A percentile compares a stretch with the other conserved stretches of the same genome.
These are phyloP conservation scores for Plebejus melissa DNA, from an alignment of 2,888 invertebrate species.

Conservation along the genomic window DNA sequence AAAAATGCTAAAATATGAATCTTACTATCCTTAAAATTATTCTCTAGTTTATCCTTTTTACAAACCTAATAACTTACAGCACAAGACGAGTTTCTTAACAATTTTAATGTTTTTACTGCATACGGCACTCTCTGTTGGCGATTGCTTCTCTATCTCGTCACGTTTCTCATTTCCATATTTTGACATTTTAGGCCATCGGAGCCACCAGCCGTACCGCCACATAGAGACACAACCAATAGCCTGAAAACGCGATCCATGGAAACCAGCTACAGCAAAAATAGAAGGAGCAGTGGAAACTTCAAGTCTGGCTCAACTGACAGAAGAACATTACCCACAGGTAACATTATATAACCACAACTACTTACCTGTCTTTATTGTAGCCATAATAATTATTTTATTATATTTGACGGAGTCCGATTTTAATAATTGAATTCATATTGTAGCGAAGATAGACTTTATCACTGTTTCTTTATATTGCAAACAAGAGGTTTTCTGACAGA, in stretches of 20 bases:
- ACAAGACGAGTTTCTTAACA: not conserved
- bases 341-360: constrained; percentile 37
- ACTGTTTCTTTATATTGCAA: too few relatives aligned
- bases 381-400: too few relatives aligned
- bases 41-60: not conserved
- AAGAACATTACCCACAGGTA: constrained; percentile 86
- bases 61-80: not conserved
- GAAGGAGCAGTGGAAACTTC: constrained; percentile 69
- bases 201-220: constrained; percentile 87
- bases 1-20: too few relatives aligned
- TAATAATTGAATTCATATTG: too few relatives aligned
- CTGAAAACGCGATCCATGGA: constrained; percentile 93
- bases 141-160: not conserved
- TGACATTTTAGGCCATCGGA: constrained; percentile 64
- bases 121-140: not conserved
- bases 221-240: constrained; percentile 83
- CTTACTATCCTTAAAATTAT: too few relatives aligned
- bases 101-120: not conserved
- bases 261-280: constrained; percentile 84
- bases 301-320: constrained; percentile 82
- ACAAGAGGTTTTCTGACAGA: too few relatives aligned
- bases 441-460: too few relatives aligned
- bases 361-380: too few relatives aligned
- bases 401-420: too few relatives aligned
- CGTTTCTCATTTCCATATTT: constrained; percentile 15